Evolutionary conservation across 2,113 vertebrate genomes (phyloP).

Genomic region (Xenopus borealis): DNA sequence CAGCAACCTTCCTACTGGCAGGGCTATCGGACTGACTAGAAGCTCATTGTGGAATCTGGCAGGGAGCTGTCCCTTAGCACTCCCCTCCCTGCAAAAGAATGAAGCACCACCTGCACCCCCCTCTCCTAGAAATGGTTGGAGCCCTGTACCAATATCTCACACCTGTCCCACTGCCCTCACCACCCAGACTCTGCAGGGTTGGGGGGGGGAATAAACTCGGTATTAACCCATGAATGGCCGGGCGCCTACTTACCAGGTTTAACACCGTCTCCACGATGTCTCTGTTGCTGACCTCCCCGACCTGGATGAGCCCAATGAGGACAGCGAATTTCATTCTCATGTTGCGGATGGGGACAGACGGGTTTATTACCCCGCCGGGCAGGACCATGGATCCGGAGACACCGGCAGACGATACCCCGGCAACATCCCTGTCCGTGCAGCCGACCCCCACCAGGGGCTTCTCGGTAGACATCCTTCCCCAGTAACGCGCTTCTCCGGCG

Average conservation of each 20-base stretch:
- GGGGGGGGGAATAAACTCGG: conserved; percentile 7
- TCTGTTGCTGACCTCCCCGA: conserved; percentile 94
- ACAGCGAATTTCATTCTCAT: conserved; percentile 97
- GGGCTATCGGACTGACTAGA: no score
- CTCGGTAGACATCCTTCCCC: conserved; percentile 75
- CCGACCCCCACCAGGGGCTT: conserved; percentile 71
- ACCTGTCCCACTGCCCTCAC: no score
- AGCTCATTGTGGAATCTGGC: no score
- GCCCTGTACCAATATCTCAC: no score
- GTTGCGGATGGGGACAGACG: conserved; percentile 91
- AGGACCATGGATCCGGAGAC: conserved; percentile 78
- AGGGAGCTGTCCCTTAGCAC: no score
- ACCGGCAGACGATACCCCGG: conserved; percentile 40
- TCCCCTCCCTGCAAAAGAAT: no score
- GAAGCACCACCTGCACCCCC: no score
- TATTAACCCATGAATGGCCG: no score
- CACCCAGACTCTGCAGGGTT: not conserved
- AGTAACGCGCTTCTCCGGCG: not conserved
- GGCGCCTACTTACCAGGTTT: conserved; percentile 84
- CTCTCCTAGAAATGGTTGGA: no score
- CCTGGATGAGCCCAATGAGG: conserved; percentile 88
- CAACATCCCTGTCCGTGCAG: conserved; percentile 56
- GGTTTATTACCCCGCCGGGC: conserved; percentile 85
- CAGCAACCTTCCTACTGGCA: no score
- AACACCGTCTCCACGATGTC: conserved; percentile 97